phyloP scores from a whole-genome alignment of 2,888 invertebrate species.

The Chrysodeixis includens region DNA sequence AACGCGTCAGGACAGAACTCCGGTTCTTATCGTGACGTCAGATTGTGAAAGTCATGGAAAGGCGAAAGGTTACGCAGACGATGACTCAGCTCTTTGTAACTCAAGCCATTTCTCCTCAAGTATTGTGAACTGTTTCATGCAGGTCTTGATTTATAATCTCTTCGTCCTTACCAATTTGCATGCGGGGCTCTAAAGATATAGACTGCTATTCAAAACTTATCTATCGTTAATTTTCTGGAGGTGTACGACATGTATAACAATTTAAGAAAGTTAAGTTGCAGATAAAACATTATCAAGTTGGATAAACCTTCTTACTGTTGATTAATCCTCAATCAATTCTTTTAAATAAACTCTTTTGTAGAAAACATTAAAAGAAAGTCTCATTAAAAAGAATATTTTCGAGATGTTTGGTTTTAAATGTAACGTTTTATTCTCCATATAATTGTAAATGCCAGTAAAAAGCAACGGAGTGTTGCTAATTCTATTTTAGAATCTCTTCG shows the following conservation, averaged over 20 bases:
- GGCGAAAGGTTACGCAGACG: constrained; percentile 4
- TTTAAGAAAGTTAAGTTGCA: too few species aligned
- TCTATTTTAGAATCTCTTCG: constrained; percentile 10
- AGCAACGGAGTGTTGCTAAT: constrained; percentile 15
- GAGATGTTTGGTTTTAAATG: background rate
- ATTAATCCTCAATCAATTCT: too few species aligned
- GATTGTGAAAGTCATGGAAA: background rate
- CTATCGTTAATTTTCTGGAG: background rate
- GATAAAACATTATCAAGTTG: too few species aligned
- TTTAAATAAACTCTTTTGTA: too few species aligned
- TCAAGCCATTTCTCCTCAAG: background rate
- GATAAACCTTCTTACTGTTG: too few species aligned
- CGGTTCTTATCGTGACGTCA: constrained; percentile 3
- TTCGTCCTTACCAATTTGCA: background rate
- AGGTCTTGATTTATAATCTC: constrained; percentile 2
- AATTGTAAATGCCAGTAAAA: constrained; percentile 1
- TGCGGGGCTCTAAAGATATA: background rate
- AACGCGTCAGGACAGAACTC: background rate
- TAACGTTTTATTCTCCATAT: background rate
- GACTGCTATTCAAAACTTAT: background rate
- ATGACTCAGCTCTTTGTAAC: background rate
- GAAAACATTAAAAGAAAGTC: background rate
- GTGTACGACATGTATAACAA: too few species aligned
- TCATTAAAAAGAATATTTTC: background rate
- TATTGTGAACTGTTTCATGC: constrained; percentile 1